These are phyloP conservation scores for Lonchura striata DNA, from an alignment of 2,113 vertebrate genomes.

Conservation along the genomic window DNA sequence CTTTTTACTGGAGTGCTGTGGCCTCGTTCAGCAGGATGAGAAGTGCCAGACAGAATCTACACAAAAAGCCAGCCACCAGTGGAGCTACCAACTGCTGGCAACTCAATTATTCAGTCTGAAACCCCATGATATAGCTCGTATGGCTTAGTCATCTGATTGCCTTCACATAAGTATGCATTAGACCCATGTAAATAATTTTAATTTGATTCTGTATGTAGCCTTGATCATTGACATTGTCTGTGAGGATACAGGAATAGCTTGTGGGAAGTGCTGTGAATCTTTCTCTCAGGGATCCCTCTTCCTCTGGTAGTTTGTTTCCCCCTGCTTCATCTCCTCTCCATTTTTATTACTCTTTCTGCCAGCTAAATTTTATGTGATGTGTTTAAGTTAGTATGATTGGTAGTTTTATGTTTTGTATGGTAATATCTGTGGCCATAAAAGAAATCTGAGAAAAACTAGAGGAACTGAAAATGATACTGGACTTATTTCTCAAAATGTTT, in stretches of 20 bases:
- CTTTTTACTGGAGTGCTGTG: not conserved
- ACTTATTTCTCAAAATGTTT: not conserved
- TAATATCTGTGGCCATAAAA: not conserved
- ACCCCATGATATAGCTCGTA: not conserved
- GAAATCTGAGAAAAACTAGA: not conserved
- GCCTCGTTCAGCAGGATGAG: not conserved
- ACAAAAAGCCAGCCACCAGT: not conserved
- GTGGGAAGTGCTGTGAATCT: not conserved
- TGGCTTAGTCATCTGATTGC: not conserved
- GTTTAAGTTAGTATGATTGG: not conserved
- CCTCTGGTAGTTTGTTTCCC: not conserved
- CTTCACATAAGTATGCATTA: not conserved
- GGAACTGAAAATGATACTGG: not conserved
- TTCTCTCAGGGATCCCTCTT: not conserved
- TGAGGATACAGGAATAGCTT: not conserved
- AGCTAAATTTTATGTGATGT: not conserved
- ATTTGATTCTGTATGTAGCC: not conserved
- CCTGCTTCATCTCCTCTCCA: not conserved
- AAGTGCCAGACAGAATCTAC: not conserved
- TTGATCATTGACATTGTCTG: rapidly evolving
- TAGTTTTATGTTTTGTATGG: not conserved
- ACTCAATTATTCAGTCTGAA: not conserved
- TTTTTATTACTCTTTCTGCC: not conserved
- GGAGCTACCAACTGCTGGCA: not conserved
- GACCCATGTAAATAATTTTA: not conserved